Percentiles rank a stretch among this genome's conserved stretches.
Conservation (phyloP, 2,113 vertebrate species). For the Geothlypis trichas region DNA sequence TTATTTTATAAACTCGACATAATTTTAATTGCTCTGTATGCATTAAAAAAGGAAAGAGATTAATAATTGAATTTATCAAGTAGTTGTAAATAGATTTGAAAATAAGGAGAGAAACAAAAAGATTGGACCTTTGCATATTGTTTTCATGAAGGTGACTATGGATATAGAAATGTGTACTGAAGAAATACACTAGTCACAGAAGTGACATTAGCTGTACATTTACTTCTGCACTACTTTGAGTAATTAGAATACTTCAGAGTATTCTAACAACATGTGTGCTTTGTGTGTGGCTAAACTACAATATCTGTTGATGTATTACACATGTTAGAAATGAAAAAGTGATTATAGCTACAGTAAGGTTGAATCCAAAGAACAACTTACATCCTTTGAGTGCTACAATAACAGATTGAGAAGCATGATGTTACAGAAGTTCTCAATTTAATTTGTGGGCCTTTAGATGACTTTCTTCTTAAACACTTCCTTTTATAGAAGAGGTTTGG, state of each 20-base stretch:
- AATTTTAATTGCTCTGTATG: background rate
- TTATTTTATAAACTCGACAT: background rate
- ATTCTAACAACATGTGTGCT: background rate
- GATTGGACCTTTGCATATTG: fast-evolving
- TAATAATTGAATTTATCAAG: background rate
- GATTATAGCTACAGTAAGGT: background rate
- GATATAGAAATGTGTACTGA: background rate
- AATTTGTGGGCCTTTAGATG: background rate
- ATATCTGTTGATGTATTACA: background rate
- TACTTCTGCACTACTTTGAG: background rate
- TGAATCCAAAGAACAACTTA: background rate
- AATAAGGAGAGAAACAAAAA: background rate
- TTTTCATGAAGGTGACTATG: background rate
- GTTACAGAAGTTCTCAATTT: background rate
- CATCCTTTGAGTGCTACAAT: background rate
- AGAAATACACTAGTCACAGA: background rate
- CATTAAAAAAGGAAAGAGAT: background rate
- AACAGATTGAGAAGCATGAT: background rate
- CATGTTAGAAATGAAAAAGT: background rate
- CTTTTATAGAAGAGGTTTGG: background rate
- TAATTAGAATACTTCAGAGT: background rate
- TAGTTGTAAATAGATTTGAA: background rate
- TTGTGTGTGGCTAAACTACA: background rate
- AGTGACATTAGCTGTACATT: background rate
- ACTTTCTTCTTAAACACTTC: background rate